Conservation (phyloP, 2,797 vertebrate species). For the Hydrophis major region DNA sequence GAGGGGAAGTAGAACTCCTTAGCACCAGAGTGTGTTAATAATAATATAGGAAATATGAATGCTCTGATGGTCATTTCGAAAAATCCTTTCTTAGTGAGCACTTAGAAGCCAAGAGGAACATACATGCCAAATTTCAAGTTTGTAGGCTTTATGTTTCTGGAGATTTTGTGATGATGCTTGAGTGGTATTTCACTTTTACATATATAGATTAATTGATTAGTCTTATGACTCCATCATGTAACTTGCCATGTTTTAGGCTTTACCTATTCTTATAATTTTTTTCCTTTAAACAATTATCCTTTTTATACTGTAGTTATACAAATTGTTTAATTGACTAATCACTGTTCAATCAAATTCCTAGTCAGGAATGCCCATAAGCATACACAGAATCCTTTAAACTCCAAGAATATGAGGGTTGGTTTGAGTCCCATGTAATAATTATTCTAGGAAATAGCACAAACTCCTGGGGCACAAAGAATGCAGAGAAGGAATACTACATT, state of each 20-base stretch:
- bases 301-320: background rate
- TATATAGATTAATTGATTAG: background rate
- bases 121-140: too few relatives aligned
- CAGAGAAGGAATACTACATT: background rate
- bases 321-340: background rate
- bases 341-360: background rate
- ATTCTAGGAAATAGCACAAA: background rate
- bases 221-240: background rate
- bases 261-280: background rate
- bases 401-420: background rate
- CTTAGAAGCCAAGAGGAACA: too few relatives aligned
- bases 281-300: background rate
- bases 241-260: background rate
- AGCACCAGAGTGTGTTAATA: too few relatives aligned
- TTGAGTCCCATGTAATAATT: background rate
- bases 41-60: too few relatives aligned
- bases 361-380: background rate
- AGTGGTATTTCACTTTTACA: too few relatives aligned
- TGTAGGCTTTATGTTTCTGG: too few relatives aligned
- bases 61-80: too few relatives aligned
- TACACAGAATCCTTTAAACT: background rate
- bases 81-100: too few relatives aligned
- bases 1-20: too few relatives aligned
- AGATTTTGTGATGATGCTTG: too few relatives aligned
- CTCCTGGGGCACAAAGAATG: background rate